phyloP scores from a whole-genome alignment of 2,113 vertebrate genomes.

The Etia nguti region DNA sequence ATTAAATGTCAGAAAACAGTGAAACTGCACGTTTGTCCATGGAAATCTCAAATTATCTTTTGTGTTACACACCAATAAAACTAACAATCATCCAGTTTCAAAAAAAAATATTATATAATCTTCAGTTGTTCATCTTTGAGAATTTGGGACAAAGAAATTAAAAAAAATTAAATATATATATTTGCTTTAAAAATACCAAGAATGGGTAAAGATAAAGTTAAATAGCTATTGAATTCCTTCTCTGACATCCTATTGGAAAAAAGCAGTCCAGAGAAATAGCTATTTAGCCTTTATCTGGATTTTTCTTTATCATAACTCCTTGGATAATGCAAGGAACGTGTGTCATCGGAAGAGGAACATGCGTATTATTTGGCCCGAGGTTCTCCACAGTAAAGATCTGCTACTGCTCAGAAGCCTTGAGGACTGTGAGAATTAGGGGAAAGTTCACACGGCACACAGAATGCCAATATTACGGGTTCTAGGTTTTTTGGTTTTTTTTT shows the following conservation, averaged over 20 bases:
- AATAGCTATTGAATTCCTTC: neutral
- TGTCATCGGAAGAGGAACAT: constrained; percentile 14
- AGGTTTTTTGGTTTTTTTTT: neutral
- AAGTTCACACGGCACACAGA: constrained; percentile 71
- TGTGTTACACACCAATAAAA: neutral
- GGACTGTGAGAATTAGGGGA: constrained; percentile 78
- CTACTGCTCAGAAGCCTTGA: neutral
- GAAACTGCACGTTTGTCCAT: accelerated
- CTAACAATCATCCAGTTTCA: neutral
- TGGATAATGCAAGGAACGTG: neutral
- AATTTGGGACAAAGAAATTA: neutral
- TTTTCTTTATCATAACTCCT: neutral
- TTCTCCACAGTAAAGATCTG: neutral
- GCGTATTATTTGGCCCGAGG: neutral
- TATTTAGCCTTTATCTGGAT: neutral
- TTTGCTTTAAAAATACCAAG: neutral
- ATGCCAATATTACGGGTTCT: constrained; percentile 17
- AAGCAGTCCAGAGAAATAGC: neutral
- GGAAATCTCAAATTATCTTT: neutral
- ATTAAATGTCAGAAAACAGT: neutral
- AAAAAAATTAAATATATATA: neutral
- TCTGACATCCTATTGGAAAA: neutral
- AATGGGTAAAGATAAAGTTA: neutral
- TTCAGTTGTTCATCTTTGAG: neutral
- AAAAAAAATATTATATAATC: neutral